Evolutionary conservation across 2,888 invertebrate species (phyloP).

Genomic region (Perdita meconis): DNA sequence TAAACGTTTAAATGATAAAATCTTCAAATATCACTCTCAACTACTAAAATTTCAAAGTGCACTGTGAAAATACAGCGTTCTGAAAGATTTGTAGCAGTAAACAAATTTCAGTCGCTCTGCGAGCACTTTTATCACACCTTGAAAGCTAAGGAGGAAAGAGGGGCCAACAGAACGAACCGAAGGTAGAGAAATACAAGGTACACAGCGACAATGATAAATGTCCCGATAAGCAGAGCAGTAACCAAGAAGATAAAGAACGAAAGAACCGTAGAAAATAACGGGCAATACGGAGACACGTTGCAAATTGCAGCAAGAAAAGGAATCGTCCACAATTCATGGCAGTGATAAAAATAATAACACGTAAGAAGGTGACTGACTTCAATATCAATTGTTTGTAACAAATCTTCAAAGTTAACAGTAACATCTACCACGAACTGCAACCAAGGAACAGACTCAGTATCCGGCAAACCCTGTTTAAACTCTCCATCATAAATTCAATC

Average conservation of each 20-base stretch:
- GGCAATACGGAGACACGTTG: constrained; percentile 7
- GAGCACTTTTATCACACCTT: constrained; percentile 12
- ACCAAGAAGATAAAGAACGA: constrained; percentile 29
- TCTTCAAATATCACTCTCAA: constrained; percentile 3
- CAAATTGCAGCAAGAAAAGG: constrained; percentile 10
- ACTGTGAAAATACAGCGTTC: not conserved
- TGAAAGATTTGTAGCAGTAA: not conserved
- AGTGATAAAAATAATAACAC: not conserved
- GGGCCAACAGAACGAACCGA: not conserved
- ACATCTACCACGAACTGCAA: too few species aligned
- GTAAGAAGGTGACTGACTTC: not conserved
- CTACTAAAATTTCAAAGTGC: not conserved
- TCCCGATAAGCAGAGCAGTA: constrained; percentile 31
- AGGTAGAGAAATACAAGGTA: constrained; percentile 16
- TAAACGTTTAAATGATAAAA: not conserved
- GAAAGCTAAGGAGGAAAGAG: constrained; percentile 1
- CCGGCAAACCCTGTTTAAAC: not conserved
- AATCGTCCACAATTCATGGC: constrained; percentile 31
- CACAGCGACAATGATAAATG: constrained; percentile 33
- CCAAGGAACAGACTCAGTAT: too few species aligned
- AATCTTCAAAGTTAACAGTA: too few species aligned
- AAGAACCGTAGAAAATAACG: constrained; percentile 10
- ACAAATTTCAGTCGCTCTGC: not conserved
- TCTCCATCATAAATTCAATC: not conserved
- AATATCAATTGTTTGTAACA: too few species aligned